These are phyloP conservation scores for Pangasius macronema DNA, from an alignment of 2,797 vertebrate genomes.

Conservation along the genomic window DNA sequence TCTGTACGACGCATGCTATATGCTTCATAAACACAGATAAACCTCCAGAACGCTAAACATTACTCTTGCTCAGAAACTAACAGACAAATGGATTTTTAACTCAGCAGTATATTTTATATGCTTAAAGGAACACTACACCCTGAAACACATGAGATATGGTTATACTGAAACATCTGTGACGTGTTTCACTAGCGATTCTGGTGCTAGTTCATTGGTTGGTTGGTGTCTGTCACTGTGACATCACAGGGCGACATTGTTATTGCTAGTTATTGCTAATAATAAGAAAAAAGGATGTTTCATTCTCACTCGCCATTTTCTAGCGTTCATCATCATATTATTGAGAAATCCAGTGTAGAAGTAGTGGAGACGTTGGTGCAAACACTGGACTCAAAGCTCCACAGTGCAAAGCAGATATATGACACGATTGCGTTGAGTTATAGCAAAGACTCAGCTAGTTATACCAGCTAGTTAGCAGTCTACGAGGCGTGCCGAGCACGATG, in stretches of 20 bases:
- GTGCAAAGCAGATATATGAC: not conserved
- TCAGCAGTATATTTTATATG: not conserved
- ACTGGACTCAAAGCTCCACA: not conserved
- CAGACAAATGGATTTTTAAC: slow-evolving; percentile 16
- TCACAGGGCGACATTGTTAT: not conserved
- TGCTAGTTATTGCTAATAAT: not conserved
- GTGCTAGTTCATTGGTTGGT: not conserved
- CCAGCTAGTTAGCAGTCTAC: not conserved
- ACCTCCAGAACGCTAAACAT: slow-evolving; percentile 1
- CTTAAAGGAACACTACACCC: not conserved
- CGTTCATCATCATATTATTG: not conserved
- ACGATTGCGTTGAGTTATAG: not conserved
- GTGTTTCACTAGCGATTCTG: not conserved
- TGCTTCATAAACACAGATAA: slow-evolving; percentile 42
- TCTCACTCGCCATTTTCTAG: not conserved
- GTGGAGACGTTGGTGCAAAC: not conserved
- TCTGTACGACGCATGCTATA: slow-evolving; percentile 61
- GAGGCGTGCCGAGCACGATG: not conserved
- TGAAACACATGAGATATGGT: not conserved
- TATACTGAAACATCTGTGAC: not conserved
- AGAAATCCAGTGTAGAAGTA: not conserved
- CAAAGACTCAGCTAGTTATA: not conserved
- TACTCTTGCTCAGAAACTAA: slow-evolving; percentile 15
- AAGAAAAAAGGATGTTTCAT: not conserved
- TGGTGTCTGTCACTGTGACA: not conserved